Evolutionary conservation across 2,888 invertebrate genomes (phyloP).

Genomic region (Sesamia inferens): DNA sequence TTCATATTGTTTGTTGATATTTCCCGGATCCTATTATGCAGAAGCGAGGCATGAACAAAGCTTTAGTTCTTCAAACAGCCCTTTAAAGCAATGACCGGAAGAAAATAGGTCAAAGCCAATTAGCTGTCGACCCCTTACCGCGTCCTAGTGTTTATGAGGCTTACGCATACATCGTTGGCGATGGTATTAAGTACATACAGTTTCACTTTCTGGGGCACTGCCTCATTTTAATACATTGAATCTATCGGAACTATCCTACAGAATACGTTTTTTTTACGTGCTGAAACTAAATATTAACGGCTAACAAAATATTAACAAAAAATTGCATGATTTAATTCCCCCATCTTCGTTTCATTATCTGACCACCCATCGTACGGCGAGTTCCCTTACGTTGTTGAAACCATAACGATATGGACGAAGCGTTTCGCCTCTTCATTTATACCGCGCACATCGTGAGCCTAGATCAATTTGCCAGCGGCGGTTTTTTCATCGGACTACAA

Average conservation of each 20-base stretch:
- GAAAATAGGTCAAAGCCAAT: conserved; percentile 36
- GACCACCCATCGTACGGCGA: too few species aligned
- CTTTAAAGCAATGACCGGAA: conserved; percentile 9
- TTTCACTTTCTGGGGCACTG: not conserved
- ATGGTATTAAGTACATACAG: not conserved
- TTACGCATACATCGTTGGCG: not conserved
- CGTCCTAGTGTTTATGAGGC: not conserved
- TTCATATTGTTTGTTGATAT: conserved; percentile 1
- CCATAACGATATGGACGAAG: too few species aligned
- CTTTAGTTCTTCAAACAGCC: not conserved
- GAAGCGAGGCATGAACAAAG: not conserved
- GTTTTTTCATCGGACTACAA: too few species aligned
- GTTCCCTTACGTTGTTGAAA: too few species aligned
- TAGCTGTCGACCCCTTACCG: conserved; percentile 10
- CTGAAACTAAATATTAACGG: too few species aligned
- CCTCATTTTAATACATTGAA: not conserved
- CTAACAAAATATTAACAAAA: too few species aligned
- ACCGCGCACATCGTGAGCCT: too few species aligned
- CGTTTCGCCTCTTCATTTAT: too few species aligned
- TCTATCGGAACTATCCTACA: not conserved
- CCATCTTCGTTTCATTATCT: too few species aligned
- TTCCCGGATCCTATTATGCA: not conserved
- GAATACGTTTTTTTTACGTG: not conserved
- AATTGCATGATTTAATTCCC: too few species aligned
- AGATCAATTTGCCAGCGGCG: too few species aligned